phyloP scores from a whole-genome alignment of 2,888 invertebrate genomes.

The Mimumesa dahlbomi region DNA sequence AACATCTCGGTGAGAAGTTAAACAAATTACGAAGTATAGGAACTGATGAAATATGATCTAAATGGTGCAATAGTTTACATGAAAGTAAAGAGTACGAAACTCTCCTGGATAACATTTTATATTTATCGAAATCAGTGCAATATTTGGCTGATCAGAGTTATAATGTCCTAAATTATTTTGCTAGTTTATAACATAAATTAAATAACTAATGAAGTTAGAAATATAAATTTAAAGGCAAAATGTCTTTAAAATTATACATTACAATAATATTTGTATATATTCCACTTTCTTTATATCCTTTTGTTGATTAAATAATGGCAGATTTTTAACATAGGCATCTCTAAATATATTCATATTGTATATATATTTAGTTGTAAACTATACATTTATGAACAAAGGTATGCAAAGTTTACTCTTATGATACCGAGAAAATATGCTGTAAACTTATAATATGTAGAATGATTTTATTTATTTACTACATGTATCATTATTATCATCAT shows the following conservation, averaged over 20 bases:
- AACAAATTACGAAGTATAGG: conserved; percentile 30
- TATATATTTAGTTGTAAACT: too few relatives aligned
- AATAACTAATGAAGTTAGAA: too few relatives aligned
- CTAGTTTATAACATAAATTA: too few relatives aligned
- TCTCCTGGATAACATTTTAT: background rate
- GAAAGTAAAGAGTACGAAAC: background rate
- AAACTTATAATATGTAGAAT: background rate
- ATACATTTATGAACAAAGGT: background rate
- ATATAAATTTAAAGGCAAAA: too few relatives aligned
- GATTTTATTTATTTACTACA: conserved; percentile 13
- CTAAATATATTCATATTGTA: too few relatives aligned
- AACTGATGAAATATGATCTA: background rate
- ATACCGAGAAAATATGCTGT: conserved; percentile 1
- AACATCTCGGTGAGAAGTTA: conserved; percentile 62
- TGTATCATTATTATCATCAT: conserved; percentile 5
- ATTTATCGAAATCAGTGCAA: background rate
- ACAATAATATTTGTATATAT: background rate
- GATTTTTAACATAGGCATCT: conserved; percentile 3
- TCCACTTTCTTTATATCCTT: background rate
- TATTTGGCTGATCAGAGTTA: too few relatives aligned
- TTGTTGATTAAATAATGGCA: background rate
- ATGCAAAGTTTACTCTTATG: background rate
- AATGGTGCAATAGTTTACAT: background rate
- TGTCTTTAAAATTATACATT: too few relatives aligned
- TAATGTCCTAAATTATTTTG: too few relatives aligned